Evolutionary conservation across 2,797 vertebrate species (phyloP), one percentile per base, ranked within the genome.

Genomic region (Glossophaga mutica): DNA sequence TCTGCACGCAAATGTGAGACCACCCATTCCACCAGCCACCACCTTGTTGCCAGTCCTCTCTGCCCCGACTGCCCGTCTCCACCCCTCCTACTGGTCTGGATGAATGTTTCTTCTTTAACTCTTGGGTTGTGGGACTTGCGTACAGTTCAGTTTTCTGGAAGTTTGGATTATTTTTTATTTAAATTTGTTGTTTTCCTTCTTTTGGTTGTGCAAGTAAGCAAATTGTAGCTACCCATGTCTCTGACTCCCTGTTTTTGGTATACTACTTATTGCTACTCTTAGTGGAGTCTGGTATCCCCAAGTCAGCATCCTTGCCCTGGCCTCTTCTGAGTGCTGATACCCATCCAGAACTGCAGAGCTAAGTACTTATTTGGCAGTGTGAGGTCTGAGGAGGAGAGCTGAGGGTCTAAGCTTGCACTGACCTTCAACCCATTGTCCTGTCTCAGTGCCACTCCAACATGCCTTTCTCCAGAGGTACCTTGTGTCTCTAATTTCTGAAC

Each of bases 381-480:
- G 10, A 44, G 82, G 22, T 7, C 65, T 73, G 12, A 44, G 65
- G 32, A 48, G 3, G 18, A 9, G 26, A 26, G 26, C 19, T 3
- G 29, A 65, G 32, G n/a, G 15, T 16, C 77, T 44, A 32, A 9
- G 4, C 6, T 12, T 3, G 6, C 7, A 16, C 3, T 18, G 10
- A 48, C 42, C 73, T 92, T 42, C 55, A 77, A 50, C n/a, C 22
- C 46, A 14, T 0, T 2, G 7, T 65, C 26, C 34, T 15, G 1
- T n/a, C 26, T 79, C 34, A 22, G 32, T 0, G 0, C 48, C 48
- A 39, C 3, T 37, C 50, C 42, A 34, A 39, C 6, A 2, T 0
- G 11, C 24, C 62, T 15, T 6, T n/a, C 71, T 88, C 65, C 42
- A 87, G 71, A 59, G 22, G 22, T 44, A 5, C n/a, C 55, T 77